Base-by-base conservation (phyloP, 2,113 vertebrate species). In the Cinclus mexicanus region DNA sequence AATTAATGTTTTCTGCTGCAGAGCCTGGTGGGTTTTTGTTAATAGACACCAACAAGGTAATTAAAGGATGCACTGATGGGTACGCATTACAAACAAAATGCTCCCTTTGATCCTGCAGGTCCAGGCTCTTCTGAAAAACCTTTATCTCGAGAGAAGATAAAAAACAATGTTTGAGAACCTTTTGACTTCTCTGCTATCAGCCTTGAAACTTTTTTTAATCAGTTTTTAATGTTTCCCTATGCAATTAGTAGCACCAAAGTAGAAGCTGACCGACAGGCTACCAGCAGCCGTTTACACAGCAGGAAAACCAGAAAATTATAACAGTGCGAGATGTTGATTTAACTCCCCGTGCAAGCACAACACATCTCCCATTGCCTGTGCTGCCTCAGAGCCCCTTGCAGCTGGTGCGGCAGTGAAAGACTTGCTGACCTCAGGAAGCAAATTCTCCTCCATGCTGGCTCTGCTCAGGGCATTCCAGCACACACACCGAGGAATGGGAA, bases 21-120 rank as follows among this genome's bases (percentile, higher is more conserved):
- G 70, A 87, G n/a, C 22, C 88, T 80, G 59, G 42, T 63, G 56
- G 20, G 47, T 41, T 95, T 93, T 76, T 82, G 67, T 79, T 86
- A 94, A 55, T 12, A 90, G 83, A 81, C 59, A 95, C 74, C 93
- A 78, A 83, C 67, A 86, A 93, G 68, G 59, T 56, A 44, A 97
- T 97, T 95, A 97, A 78, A 83, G 24, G 28, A 69, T 49, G 47
- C 39, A 63, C 28, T 22, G 63, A 50, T 76, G 49, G 24, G n/a
- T 88, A 61, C 65, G 79, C 4, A 6, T 77, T 90, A 89, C 68
- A 94, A 93, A 91, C 41, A 78, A 84, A 92, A 69, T 4, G 17
- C 19, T 74, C 26, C 28, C 72, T 95, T 94, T 84, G 29, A 87
- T 88, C 86, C 63, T 53, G 37, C n/a, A 12, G n/a, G 42, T 80